Evolutionary conservation across 92 coral and sea anemone genomes (phyloP).

Genomic region (Paragorgia papillata): DNA sequence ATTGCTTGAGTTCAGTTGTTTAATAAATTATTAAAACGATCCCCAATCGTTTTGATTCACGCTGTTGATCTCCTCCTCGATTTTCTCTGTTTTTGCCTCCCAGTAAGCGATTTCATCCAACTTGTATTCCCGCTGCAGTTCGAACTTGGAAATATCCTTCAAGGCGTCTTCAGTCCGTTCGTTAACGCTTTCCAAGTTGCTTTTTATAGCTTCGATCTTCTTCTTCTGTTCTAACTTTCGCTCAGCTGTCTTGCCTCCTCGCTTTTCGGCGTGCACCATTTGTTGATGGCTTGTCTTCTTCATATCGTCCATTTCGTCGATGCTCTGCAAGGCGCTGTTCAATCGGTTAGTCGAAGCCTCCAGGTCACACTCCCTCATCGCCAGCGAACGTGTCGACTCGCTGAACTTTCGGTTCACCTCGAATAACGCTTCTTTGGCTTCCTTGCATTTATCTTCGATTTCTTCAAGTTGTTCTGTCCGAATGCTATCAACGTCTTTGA

Average conservation of each 20-base stretch:
- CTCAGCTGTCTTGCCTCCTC: constrained; percentile 31
- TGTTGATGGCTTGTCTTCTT: constrained; percentile 15
- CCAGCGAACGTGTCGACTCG: constrained; percentile 33
- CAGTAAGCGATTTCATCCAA: constrained; percentile 28
- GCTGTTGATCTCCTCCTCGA: constrained; percentile 19
- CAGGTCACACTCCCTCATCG: constrained; percentile 28
- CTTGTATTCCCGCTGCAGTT: constrained; percentile 15
- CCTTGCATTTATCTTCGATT: constrained; percentile 30
- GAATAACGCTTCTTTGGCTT: constrained; percentile 29
- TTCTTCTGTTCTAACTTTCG: constrained; percentile 23
- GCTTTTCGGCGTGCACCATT: constrained; percentile 12
- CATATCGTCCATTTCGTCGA: constrained; percentile 33
- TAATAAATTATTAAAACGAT: not conserved
- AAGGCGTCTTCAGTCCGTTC: constrained; percentile 34
- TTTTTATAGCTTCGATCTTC: not conserved
- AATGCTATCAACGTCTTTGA: constrained; percentile 12
- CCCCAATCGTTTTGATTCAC: constrained; percentile 27
- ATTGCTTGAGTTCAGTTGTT: not conserved
- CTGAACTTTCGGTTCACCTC: constrained; percentile 37
- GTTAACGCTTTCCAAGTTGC: not conserved
- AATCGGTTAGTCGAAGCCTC: constrained; percentile 14
- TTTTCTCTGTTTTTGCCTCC: constrained; percentile 1
- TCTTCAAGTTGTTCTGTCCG: constrained; percentile 24
- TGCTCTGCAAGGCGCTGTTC: constrained; percentile 6
- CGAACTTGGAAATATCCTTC: constrained; percentile 4